These are phyloP conservation scores for Eudemis profundana DNA, from an alignment of 2,888 invertebrate species.

Conservation along the genomic window DNA sequence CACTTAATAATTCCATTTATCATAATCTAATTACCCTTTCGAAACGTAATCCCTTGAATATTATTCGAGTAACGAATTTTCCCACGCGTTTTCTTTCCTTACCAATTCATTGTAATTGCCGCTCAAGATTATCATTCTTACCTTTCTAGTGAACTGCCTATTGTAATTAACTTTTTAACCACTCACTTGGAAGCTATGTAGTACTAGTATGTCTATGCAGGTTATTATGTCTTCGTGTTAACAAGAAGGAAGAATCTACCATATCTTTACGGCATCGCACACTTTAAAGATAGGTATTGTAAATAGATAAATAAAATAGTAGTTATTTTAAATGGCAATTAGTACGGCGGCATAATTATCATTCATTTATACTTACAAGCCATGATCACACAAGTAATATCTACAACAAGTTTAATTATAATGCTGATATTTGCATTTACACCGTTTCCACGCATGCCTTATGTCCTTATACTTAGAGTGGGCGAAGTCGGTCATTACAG, in stretches of 20 bases:
- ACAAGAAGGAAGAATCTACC: conserved; percentile 16
- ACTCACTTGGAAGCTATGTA: conserved; percentile 30
- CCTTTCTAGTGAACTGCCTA: conserved; percentile 39
- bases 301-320: too few relatives aligned
- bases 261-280: conserved; percentile 15
- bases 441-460: too few relatives aligned
- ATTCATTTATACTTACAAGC: too few relatives aligned
- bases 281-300: background rate
- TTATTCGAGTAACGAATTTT: conserved; percentile 36
- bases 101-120: conserved; percentile 38
- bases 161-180: conserved; percentile 42
- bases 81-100: conserved; percentile 42
- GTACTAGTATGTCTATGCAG: background rate
- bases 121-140: conserved; percentile 40
- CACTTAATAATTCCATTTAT: conserved; percentile 19
- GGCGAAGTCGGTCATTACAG: too few relatives aligned
- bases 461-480: too few relatives aligned
- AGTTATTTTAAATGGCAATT: background rate
- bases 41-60: conserved; percentile 37
- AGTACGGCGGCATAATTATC: too few relatives aligned
- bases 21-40: conserved; percentile 9
- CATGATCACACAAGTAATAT: too few relatives aligned
- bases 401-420: too few relatives aligned
- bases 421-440: too few relatives aligned
- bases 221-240: conserved; percentile 18